Evolutionary conservation across 2,113 vertebrate genomes (phyloP), one percentile per base, ranked within the genome.

Genomic region (Oxygymnocypris stewartii): DNA sequence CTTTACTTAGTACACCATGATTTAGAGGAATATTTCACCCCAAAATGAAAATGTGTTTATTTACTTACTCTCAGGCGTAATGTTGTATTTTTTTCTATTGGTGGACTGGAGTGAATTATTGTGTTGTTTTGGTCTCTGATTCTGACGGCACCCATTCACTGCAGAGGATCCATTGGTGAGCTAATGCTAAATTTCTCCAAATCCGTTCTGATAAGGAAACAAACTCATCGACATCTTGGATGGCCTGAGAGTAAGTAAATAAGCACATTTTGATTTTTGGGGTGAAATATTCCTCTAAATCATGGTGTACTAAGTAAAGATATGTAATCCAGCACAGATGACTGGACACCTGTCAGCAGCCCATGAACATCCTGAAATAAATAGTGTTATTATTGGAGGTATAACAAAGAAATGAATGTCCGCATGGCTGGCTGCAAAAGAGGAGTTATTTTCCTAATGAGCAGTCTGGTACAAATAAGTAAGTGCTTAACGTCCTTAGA

Each of bases 371-470:
- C 31, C 28, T 31, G n/a, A 31, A 77, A 77, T 31, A 77, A 76
- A 49, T 10, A 77, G 14, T 2, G 67, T 71, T 23, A 35, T 69
- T 40, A 73, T 23, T 10, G 37, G 18, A 42, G 20, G 37, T 12
- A n/a, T 23, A 42, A n/a, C 10, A 42, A 23, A 40, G 6, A 49
- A 49, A 78, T 35, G 28, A 78, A 78, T 42, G 44, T 31, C 25
- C 75, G 9, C 25, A 35, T 11, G 25, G 7, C 20, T 79, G 2
- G 49, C 77, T 79, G 77, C 18, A 59, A 79, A 79, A 79, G 49
- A 79, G 9, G 28, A 79, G 28, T 79, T 79, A 23, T 79, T 57
- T 57, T 37, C 31, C 37, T 79, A 78, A 78, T 54, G 75, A 78
- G 16, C 10, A 12, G 71, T 37, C 71, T n/a, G 9, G 20, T 42